A percentile compares a stretch with the other conserved stretches of the same genome.
These are phyloP conservation scores for Sebastiscus albofasciatus DNA, from an alignment of 2,797 vertebrate species.

Conservation along the genomic window DNA sequence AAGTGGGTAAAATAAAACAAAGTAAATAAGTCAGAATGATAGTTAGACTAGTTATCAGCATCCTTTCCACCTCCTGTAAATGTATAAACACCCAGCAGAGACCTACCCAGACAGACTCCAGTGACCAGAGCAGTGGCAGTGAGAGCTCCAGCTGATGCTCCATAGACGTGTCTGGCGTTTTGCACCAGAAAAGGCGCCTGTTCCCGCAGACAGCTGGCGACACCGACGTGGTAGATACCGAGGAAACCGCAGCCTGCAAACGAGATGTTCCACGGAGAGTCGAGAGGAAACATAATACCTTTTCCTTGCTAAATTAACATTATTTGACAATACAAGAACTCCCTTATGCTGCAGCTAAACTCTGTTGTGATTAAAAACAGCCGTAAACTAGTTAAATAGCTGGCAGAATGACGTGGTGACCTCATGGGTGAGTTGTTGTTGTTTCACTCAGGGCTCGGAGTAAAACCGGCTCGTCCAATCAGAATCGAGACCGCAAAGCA, in stretches of 20 bases:
- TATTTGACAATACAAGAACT: neutral
- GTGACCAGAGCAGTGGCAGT: constrained; percentile 91
- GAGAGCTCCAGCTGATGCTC: constrained; percentile 94
- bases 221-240: constrained; percentile 95
- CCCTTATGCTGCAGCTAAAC: neutral
- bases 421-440: constrained; percentile 30
- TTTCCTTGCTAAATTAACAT: neutral
- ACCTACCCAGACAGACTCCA: constrained; percentile 91
- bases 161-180: constrained; percentile 92
- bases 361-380: neutral
- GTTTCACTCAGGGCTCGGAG: constrained; percentile 3
- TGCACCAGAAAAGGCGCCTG: constrained; percentile 92
- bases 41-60: too few species aligned
- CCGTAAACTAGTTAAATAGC: constrained; percentile 4
- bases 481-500: neutral
- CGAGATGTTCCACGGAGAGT: constrained; percentile 94
- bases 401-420: too few species aligned
- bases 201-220: constrained; percentile 93
- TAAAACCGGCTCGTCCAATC: constrained; percentile 42
- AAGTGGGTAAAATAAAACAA: too few species aligned
- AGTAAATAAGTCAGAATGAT: too few species aligned
- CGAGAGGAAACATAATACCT: constrained; percentile 91
- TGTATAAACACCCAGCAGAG: too few species aligned
- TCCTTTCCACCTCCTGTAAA: too few species aligned
- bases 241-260: constrained; percentile 98